Conservation (phyloP, 92 coral and sea anemone genomes). For the Parazoanthus swiftii region DNA sequence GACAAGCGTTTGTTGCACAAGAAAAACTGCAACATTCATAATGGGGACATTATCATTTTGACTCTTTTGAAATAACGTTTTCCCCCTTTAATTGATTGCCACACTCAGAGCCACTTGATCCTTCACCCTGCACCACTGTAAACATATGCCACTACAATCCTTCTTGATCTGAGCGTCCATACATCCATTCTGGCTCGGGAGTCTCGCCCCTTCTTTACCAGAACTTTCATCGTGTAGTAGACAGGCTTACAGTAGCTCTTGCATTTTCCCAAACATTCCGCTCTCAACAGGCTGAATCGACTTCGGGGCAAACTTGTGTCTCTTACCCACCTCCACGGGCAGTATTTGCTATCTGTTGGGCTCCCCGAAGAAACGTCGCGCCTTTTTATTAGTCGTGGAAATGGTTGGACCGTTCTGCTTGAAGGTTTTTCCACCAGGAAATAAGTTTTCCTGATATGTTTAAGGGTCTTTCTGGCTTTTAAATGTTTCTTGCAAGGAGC, state of each 20-base stretch:
- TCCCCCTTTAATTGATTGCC: no score
- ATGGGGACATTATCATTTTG: no score
- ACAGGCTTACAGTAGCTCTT: neutral
- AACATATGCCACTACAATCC: no score
- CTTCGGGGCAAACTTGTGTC: slow-evolving; percentile 6
- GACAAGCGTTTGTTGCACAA: no score
- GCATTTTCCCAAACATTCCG: neutral
- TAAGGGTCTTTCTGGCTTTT: neutral
- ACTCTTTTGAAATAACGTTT: no score
- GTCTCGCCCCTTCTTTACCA: no score
- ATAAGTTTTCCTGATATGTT: neutral
- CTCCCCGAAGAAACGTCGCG: neutral
- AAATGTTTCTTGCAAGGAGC: slow-evolving; percentile 3
- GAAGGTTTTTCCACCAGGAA: neutral
- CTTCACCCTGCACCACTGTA: no score
- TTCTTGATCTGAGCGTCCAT: no score
- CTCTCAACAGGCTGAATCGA: slow-evolving; percentile 5
- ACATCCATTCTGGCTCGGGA: no score
- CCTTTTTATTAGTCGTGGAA: neutral
- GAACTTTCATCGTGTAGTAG: no score
- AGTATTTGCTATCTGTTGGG: neutral
- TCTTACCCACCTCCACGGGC: slow-evolving; percentile 16
- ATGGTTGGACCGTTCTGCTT: neutral
- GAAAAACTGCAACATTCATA: no score
- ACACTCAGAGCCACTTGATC: no score